Evolutionary conservation across 2,797 vertebrate species (phyloP), one percentile per base, ranked within the genome.

Genomic region (Nannoperca obscura): DNA sequence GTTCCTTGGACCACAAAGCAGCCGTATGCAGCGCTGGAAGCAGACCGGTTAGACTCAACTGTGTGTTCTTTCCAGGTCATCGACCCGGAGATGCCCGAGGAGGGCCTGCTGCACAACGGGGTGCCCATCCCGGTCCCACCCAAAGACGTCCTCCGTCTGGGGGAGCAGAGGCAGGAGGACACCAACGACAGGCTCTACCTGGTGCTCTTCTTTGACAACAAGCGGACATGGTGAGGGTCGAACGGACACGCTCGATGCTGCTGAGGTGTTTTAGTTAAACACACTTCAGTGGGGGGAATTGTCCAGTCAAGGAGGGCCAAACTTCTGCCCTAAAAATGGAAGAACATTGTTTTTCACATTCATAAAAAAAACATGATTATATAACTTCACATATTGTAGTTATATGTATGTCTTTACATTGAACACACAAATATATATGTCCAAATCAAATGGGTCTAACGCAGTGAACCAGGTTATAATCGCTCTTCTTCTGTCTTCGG

Each of bases 191-290:
- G 95, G 80, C 97, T 99, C 88, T 99, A 97, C 93, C 96, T 99
- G 83, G 97, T 99, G 91, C 97, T 99, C 82, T 99, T 99, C 94
- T 99, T 99, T 88, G 98, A 99, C 94, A 99, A 99, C 94, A 99
- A 99, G 90, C 96, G 98, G 77, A 99, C 98, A 63, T 99, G 98
- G 98, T 99, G 89, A 97, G 97, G 91, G 70, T 71, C n/a, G 59
- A 5, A 34, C 50, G 42, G 2, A 44, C n/a, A 24, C 7, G 5
- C 11, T 19, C 10, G 9, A 38, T 34, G n/a, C 24, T 54, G 20
- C 10, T 66, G 8, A 53, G 34, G n/a, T 22, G 5, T 57, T 60
- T 67, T 10, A 19, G 34, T 27, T 46, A 13, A 24, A 50, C 15
- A 27, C 53, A 7, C 14, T 52, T 27, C 14, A 64, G 61, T 50